These are phyloP conservation scores for Ennomos erosarius DNA, from an alignment of 2,888 invertebrate genomes.

Conservation along the genomic window DNA sequence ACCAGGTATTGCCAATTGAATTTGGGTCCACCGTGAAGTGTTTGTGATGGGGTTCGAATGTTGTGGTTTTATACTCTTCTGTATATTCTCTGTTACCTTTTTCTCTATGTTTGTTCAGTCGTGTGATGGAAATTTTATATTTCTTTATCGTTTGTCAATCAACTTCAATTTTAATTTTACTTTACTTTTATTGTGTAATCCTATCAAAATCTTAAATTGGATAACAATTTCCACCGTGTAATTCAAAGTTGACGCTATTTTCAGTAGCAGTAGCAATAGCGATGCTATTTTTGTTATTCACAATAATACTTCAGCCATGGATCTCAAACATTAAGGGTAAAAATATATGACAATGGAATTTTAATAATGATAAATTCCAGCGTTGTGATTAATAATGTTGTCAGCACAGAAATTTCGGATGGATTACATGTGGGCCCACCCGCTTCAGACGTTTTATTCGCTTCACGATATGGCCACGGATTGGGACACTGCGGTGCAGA, in stretches of 20 bases:
- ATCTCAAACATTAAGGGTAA: constrained; percentile 35
- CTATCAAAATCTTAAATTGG: constrained; percentile 16
- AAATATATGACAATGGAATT: constrained; percentile 34
- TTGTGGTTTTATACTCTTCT: constrained; percentile 37
- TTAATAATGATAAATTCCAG: constrained; percentile 27
- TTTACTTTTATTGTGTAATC: constrained; percentile 1
- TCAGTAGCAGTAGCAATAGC: constrained; percentile 24
- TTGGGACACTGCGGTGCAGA: constrained; percentile 59
- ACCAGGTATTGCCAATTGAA: constrained; percentile 70
- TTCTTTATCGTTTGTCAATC: not conserved
- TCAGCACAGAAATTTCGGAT: constrained; percentile 59
- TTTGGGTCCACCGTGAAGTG: constrained; percentile 49
- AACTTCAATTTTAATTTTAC: not conserved
- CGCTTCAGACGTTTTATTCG: constrained; percentile 58
- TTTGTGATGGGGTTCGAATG: constrained; percentile 43
- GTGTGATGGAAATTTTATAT: not conserved
- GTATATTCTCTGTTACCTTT: constrained; percentile 16
- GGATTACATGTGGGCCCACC: constrained; percentile 62
- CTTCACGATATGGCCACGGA: constrained; percentile 58
- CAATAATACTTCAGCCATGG: constrained; percentile 34
- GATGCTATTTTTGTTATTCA: constrained; percentile 38
- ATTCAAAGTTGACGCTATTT: constrained; percentile 21
- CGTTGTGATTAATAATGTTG: constrained; percentile 34
- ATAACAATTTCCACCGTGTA: constrained; percentile 32
- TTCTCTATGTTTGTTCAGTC: constrained; percentile 27